phyloP scores from a whole-genome alignment of 2,113 vertebrate species.

The Aegypius monachus region DNA sequence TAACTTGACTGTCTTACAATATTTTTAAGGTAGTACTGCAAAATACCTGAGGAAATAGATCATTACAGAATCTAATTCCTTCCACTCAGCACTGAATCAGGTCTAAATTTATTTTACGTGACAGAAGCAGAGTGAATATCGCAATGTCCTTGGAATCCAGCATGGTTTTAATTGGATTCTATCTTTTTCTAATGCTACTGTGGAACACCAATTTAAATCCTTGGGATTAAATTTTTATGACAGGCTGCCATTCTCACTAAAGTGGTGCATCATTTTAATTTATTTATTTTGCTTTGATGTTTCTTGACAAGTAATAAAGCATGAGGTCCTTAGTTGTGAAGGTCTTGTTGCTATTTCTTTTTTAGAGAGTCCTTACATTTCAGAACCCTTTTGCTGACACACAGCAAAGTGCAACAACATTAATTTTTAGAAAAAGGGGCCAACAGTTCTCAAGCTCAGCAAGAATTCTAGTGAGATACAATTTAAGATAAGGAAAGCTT shows the following conservation, averaged over 20 bases:
- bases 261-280: constrained; percentile 46
- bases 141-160: constrained; percentile 35
- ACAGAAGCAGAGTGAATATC: constrained; percentile 38
- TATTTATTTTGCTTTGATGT: constrained; percentile 51
- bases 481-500: constrained; percentile 30
- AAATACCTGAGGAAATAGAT: constrained; percentile 35
- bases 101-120: constrained; percentile 39
- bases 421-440: not conserved
- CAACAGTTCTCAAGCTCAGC: constrained; percentile 28
- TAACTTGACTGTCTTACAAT: not conserved
- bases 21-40: not conserved
- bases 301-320: constrained; percentile 45
- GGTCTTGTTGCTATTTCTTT: constrained; percentile 2
- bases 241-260: constrained; percentile 41
- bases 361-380: not conserved
- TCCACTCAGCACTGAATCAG: not conserved
- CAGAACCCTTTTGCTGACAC: constrained; percentile 30
- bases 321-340: constrained; percentile 23
- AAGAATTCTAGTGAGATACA: constrained; percentile 28
- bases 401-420: not conserved
- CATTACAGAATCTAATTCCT: constrained; percentile 33
- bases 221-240: constrained; percentile 49
- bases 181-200: constrained; percentile 37
- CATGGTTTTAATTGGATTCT: constrained; percentile 57
- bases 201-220: constrained; percentile 56